Base-by-base conservation (phyloP, 1,140 invertebrate species). In the Brachionus plicatilis region DNA sequence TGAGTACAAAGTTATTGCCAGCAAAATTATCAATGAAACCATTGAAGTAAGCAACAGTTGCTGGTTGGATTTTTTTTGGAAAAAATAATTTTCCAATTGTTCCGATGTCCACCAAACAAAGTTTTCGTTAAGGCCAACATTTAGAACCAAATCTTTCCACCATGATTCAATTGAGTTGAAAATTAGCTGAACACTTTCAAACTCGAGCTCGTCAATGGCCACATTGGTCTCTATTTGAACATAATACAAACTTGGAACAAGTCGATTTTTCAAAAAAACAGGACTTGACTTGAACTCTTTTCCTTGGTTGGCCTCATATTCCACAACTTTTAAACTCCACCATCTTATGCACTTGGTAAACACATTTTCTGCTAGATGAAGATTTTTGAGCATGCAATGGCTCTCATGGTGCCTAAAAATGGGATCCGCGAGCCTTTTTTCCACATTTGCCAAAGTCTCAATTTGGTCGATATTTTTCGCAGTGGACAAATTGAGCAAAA, bases 41-140 rank as follows among this genome's bases (percentile, higher is more conserved):
- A 50, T 12, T 12, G 7, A 27, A 76, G 72, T 76, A 50, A 76
- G 43, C 12, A 76, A 50, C 1, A 76, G 9, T 50, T 76, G 72
- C 27, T 76, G 72, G 14, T 76, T 47, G 17, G 45, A 5, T 27
- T 76, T 76, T 50, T 50, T 76, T 76, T 76, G 72, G 50, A 76
- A 50, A 50, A 50, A 76, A 76, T 76, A 76, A 33, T 76, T 76
- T 76, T 76, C 45, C 41, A 76, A 50, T 76, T 76, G 72, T 50
- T 33, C 4, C 4, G 72, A 50, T 27, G 72, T 76, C 72, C 72
- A 76, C 72, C 72, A 76, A 76, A 76, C 20, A 17, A 50, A 76
- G 53, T 76, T 76, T 76, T 76, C 43, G 17, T 76, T 76, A 37
- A 76, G 27, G 7, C 33, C 33, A 76, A 76, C 53, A 29, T 76